phyloP scores from a whole-genome alignment of 2,888 invertebrate species.

The Agriopis marginaria region DNA sequence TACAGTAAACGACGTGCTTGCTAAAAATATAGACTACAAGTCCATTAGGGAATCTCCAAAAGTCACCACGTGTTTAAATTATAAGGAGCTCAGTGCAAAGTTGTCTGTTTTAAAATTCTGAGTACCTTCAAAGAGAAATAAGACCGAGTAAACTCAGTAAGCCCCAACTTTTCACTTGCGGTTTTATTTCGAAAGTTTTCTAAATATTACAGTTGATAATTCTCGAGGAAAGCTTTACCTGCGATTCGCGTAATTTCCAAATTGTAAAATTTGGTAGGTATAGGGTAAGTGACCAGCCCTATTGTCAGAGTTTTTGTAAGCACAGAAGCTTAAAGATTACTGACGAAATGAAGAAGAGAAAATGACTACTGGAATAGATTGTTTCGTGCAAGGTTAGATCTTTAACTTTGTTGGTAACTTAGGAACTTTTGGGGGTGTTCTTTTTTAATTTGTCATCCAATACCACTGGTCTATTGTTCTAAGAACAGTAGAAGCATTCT shows the following conservation, averaged over 20 bases:
- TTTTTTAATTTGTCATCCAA: background rate
- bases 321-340: too few species aligned
- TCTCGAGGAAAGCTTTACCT: background rate
- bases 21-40: background rate
- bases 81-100: slow-evolving; percentile 5
- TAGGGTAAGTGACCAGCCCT: too few species aligned
- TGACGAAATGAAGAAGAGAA: too few species aligned
- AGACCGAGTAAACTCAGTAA: slow-evolving; percentile 22
- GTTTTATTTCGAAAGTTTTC: slow-evolving; percentile 28
- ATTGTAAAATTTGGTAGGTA: too few species aligned
- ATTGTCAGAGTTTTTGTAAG: too few species aligned
- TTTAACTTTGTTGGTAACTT: too few species aligned
- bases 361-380: too few species aligned
- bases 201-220: slow-evolving; percentile 25
- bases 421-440: too few species aligned
- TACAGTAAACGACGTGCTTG: background rate
- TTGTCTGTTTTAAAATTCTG: slow-evolving; percentile 27
- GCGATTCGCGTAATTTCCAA: too few species aligned
- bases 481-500: slow-evolving; percentile 6
- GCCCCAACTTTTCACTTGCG: slow-evolving; percentile 28
- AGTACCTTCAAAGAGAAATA: slow-evolving; percentile 16
- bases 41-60: slow-evolving; percentile 6
- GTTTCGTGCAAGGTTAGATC: too few species aligned
- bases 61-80: slow-evolving; percentile 8
- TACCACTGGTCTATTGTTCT: too few species aligned